Evolutionary conservation across 2,888 invertebrate genomes (phyloP).

Genomic region (Mythimna impura): DNA sequence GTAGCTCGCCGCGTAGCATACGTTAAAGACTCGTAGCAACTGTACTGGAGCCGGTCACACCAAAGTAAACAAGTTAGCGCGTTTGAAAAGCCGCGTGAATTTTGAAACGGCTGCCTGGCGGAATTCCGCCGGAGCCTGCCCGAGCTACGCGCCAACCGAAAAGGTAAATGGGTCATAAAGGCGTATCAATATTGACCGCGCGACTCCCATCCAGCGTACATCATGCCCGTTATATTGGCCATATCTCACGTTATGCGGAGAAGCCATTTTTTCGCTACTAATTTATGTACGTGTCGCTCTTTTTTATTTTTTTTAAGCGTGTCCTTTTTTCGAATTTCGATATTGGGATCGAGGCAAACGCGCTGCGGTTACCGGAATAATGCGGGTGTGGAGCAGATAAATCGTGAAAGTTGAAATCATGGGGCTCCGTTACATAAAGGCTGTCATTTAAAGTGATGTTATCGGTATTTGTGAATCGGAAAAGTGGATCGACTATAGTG

Average conservation of each 20-base stretch:
- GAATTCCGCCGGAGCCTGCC: slow-evolving; percentile 77
- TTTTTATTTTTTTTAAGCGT: slow-evolving; percentile 73
- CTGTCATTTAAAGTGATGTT: slow-evolving; percentile 50
- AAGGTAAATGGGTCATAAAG: slow-evolving; percentile 89
- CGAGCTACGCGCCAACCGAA: slow-evolving; percentile 76
- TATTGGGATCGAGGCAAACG: slow-evolving; percentile 56
- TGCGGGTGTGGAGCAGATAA: slow-evolving; percentile 49
- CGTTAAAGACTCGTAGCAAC: slow-evolving; percentile 36
- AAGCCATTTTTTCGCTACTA: slow-evolving; percentile 77
- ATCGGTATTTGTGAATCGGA: slow-evolving; percentile 38
- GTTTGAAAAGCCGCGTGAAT: slow-evolving; percentile 77
- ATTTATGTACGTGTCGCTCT: slow-evolving; percentile 76
- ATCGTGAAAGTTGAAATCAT: slow-evolving; percentile 50
- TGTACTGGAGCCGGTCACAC: slow-evolving; percentile 23
- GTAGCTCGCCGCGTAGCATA: slow-evolving; percentile 45
- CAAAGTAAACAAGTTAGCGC: slow-evolving; percentile 76
- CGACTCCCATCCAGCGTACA: slow-evolving; percentile 80
- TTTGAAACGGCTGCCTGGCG: slow-evolving; percentile 78
- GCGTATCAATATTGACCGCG: slow-evolving; percentile 88
- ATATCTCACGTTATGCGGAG: slow-evolving; percentile 82
- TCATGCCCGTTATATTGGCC: slow-evolving; percentile 82
- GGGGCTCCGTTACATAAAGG: slow-evolving; percentile 37
- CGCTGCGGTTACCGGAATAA: slow-evolving; percentile 54
- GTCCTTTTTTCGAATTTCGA: slow-evolving; percentile 67
- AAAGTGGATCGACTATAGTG: slow-evolving; percentile 29